Conservation (phyloP, 2,113 vertebrate species). For the Sturnus vulgaris region DNA sequence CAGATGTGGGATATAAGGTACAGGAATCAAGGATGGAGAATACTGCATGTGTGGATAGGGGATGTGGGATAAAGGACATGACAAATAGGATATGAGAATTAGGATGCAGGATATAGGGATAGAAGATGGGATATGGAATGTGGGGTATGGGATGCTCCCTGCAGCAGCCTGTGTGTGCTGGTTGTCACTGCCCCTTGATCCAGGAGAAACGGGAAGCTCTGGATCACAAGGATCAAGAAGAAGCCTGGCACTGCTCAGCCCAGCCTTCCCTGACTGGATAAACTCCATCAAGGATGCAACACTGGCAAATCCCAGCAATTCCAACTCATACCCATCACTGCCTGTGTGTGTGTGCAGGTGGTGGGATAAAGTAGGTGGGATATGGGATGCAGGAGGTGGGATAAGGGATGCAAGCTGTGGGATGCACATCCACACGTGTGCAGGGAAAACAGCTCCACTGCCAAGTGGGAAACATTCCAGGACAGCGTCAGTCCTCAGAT, state of each 20-base stretch:
- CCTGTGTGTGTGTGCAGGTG: not conserved
- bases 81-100: too few species aligned
- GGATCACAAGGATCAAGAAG: not conserved
- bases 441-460: not conserved
- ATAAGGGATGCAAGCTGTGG: not conserved
- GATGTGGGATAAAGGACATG: too few species aligned
- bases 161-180: not conserved
- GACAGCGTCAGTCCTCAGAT: not conserved
- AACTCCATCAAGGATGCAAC: not conserved
- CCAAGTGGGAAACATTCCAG: not conserved
- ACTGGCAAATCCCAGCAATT: not conserved
- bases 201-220: not conserved
- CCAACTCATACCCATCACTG: accelerated
- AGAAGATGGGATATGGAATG: not conserved
- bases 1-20: not conserved
- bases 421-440: accelerated
- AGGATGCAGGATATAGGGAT: not conserved
- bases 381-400: not conserved
- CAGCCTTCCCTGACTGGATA: not conserved
- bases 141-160: not conserved
- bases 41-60: accelerated
- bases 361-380: not conserved
- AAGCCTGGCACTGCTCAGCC: not conserved
- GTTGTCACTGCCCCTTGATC: not conserved
- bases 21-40: too few species aligned